Base-by-base conservation (phyloP, 92 coral and sea anemone species). In the Epizoanthus stellaris region DNA sequence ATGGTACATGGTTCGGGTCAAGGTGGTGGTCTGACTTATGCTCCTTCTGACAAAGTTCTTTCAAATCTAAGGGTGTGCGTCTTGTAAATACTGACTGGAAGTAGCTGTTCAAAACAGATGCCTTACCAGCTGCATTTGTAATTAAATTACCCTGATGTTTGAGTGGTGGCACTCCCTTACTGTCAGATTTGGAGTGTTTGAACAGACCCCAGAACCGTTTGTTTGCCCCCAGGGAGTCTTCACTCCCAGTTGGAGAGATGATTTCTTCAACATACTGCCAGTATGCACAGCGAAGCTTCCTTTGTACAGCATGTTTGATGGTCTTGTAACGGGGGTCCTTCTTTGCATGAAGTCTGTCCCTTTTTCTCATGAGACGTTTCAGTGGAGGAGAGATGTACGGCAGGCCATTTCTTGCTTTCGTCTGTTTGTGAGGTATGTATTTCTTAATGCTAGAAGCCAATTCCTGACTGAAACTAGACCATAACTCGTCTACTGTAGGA, bases 311-410 rank as follows among this genome's bases (percentile, higher is more conserved):
- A 70, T 45, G 76, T 34, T 43, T 72, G 59, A 72, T 16, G 60
- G 76, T 72, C 15, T 72, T 72, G 76, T 72, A 72, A 30, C 76
- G 59, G 20, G 60, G 74, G 49, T 72, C 60, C 15, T 72, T 45
- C 34, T 34, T 8, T 45, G 60, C 76, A 47, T 45, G 76, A 45
- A 72, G 30, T 34, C 9, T 47, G 3, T 70, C 56, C 39, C 75
- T 43, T 71, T 17, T 64, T 12, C 36, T 21, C 36, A 64, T 64
- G 19, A 64, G 39, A 4, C 39, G 39, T 34, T 6, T 64, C 36
- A 64, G 4, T 3, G 8, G 2, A 2, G 36, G 47, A 3, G 47
- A 4, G 4, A 3, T 7, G 4, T 43, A 43, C 4, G 76, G 76
- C 14, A 71, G 76, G 16, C 60, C 56, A 15, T 71, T 71, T 45